These are phyloP conservation scores for Beris morrisii DNA, from an alignment of 2,888 invertebrate species.

Conservation along the genomic window DNA sequence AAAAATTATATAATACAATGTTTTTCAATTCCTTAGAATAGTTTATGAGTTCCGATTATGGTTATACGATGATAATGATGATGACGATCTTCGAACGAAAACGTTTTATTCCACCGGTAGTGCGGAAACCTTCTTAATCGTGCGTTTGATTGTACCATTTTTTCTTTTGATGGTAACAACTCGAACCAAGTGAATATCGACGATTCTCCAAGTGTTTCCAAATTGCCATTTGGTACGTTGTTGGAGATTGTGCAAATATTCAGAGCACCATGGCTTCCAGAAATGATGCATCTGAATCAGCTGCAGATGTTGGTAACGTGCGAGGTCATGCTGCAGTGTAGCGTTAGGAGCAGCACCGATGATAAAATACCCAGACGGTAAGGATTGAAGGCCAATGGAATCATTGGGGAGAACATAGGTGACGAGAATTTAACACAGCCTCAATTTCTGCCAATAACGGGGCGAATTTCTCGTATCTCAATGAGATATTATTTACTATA, in stretches of 20 bases:
- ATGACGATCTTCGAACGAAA: no score
- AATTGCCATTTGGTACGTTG: slow-evolving; percentile 1
- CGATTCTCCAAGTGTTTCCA: background rate
- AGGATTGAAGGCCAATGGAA: background rate
- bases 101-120: no score
- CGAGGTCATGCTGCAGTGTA: background rate
- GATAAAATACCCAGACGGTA: background rate
- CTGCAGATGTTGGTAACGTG: background rate
- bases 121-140: no score
- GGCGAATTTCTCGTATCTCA: background rate
- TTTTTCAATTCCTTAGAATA: no score
- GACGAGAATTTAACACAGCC: slow-evolving; percentile 1
- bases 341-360: background rate
- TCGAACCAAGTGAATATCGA: background rate
- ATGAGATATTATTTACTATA: no score
- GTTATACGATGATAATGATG: no score
- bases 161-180: no score
- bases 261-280: background rate
- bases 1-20: no score
- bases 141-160: no score
- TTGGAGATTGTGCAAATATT: background rate
- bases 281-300: background rate
- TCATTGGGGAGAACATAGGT: background rate
- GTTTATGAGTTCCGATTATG: no score
- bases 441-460: slow-evolving; percentile 2